Evolutionary conservation across 1,140 invertebrate genomes (phyloP).

Genomic region (Drosophila grimshawi): DNA sequence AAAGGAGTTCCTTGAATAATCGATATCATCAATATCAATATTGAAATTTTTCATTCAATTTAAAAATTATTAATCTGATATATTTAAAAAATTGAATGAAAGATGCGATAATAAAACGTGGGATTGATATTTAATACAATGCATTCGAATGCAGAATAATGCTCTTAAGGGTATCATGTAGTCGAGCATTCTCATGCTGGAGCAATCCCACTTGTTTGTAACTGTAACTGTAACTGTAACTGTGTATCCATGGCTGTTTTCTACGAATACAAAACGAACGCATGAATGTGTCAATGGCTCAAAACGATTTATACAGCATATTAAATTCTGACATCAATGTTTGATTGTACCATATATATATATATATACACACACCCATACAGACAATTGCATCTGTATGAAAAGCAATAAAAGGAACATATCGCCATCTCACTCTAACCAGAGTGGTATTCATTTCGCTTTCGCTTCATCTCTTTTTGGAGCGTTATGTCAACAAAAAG

Average conservation of each 20-base stretch:
- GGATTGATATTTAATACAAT: too few species aligned
- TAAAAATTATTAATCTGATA: too few species aligned
- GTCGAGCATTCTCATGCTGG: background rate
- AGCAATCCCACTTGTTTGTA: constrained; percentile 14
- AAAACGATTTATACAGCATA: constrained; percentile 83
- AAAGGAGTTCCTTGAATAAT: background rate
- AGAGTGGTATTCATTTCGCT: constrained; percentile 13
- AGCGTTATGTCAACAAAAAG: constrained; percentile 47
- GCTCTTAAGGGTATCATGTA: background rate
- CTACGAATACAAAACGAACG: constrained; percentile 70
- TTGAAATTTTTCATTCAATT: too few species aligned
- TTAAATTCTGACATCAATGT: constrained; percentile 83
- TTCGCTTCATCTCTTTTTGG: constrained; percentile 3
- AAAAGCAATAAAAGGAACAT: constrained; percentile 53
- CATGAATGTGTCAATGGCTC: constrained; percentile 82
- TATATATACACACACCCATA: background rate
- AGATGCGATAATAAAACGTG: too few species aligned
- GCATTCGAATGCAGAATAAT: too few species aligned
- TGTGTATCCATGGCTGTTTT: constrained; percentile 31
- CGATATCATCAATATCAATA: background rate
- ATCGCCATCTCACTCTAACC: constrained; percentile 22
- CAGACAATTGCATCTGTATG: constrained; percentile 3
- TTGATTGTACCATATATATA: constrained; percentile 56
- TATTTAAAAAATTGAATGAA: too few species aligned
- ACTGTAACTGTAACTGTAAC: constrained; percentile 7